Evolutionary conservation across 2,888 invertebrate species (phyloP), one percentile per base, ranked within the genome.

Genomic region (Oxyteleia sp.): DNA sequence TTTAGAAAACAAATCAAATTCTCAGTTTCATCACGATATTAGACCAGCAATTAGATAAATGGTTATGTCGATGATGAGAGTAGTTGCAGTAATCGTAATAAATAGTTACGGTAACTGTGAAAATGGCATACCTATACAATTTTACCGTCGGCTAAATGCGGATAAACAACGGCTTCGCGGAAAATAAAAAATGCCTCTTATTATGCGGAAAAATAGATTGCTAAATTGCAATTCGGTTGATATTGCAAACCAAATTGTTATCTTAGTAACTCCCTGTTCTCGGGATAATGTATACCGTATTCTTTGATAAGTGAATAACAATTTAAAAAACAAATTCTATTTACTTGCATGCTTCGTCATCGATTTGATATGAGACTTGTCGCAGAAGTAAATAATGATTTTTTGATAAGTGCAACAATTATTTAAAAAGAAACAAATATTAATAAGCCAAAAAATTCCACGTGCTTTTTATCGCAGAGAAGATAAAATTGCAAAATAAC

Each of bases 81-180:
- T 15, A 68, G 68, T 68, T 68, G 68, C 68, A 68, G 68, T 68
- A 53, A 55, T 11, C 68, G 53, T 68, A 55, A 68, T 68, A 43
- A 66, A 51, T 66, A 66, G 66, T 66, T 66, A 66, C 51, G 66
- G 51, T 66, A 51, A 66, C 66, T 66, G 66, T 66, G 51, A 51
- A 66, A 66, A 66, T 53, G 41, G 20, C 41, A 41, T 20, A 66
- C 38, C 49, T 66, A 38, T 66, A 66, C 51, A 66, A 64, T 64
- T 64, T 64, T 49, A 47, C 64, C 64, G 47, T 20, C 64, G 47
- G 64, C 49, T 47, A 64, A 64, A 64, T 45, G 49, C 13, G 64
- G 49, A 47, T 63, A 63, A 63, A 47, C 18, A 47, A 32, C 63
- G 29, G 32, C 18, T 32, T 63, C 32, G 29, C 4, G 23, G 32